These are phyloP conservation scores for Diplodus sargus DNA, from an alignment of 2,797 vertebrate genomes.

Conservation along the genomic window DNA sequence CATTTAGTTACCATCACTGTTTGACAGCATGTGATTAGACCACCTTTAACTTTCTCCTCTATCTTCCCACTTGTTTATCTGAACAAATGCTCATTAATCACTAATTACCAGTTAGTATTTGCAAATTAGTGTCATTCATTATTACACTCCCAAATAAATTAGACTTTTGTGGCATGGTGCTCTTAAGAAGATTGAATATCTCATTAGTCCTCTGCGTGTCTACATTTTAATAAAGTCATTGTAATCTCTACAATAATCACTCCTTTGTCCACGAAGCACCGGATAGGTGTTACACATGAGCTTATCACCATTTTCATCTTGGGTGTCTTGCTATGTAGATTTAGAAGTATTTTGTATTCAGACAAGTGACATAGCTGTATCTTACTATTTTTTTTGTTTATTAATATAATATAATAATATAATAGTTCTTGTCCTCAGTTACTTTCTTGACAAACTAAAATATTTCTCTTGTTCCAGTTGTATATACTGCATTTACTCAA, in stretches of 20 bases:
- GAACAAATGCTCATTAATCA: constrained; percentile 5
- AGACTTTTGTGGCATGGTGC: not conserved
- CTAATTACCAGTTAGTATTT: constrained; percentile 6
- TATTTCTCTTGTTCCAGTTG: not conserved
- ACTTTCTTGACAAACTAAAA: not conserved
- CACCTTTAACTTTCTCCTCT: not conserved
- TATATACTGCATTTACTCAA: not conserved
- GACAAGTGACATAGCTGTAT: too few relatives aligned
- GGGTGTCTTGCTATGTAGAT: too few relatives aligned
- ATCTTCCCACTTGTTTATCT: not conserved
- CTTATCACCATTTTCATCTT: too few relatives aligned
- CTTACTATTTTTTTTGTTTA: not conserved
- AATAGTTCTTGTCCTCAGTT: not conserved
- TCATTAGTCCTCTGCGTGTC: not conserved
- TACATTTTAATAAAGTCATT: not conserved
- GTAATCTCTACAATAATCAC: not conserved
- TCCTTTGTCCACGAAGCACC: not conserved
- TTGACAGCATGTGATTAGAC: constrained; percentile 1
- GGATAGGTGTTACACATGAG: too few relatives aligned
- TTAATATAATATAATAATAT: not conserved
- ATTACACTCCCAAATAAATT: constrained; percentile 5
- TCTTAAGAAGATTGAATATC: constrained; percentile 3
- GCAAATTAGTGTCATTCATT: constrained; percentile 5
- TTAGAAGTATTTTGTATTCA: too few relatives aligned
- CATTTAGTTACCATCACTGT: not conserved